Conservation (phyloP, 2,797 vertebrate species). For the Distichodus sexfasciatus region DNA sequence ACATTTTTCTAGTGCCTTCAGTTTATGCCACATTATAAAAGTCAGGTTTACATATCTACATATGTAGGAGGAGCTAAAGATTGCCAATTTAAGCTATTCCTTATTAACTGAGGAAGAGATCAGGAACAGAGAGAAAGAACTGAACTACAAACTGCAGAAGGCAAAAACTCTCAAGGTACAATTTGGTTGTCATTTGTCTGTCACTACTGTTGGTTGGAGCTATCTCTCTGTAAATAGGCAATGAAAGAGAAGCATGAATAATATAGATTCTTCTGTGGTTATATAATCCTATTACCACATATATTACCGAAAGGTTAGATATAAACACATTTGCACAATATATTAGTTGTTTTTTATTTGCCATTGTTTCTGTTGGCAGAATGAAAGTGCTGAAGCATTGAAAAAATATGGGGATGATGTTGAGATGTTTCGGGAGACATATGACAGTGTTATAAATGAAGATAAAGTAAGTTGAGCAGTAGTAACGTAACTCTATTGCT, state of each 20-base stretch:
- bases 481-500: neutral
- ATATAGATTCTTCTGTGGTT: no score
- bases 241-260: no score
- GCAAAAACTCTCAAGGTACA: conserved; percentile 78
- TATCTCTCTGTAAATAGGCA: no score
- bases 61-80: conserved; percentile 90
- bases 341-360: conserved; percentile 2
- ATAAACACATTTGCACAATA: no score
- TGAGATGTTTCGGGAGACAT: conserved; percentile 71
- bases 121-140: conserved; percentile 73
- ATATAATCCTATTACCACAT: no score
- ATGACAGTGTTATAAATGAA: conserved; percentile 75
- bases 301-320: no score
- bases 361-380: conserved; percentile 63
- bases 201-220: no score
- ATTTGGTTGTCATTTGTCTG: conserved; percentile 1
- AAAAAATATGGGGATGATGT: conserved; percentile 67
- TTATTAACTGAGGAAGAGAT: conserved; percentile 84
- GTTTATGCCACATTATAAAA: neutral
- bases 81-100: conserved; percentile 76
- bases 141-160: conserved; percentile 75
- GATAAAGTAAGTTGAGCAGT: conserved; percentile 80
- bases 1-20: neutral
- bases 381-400: conserved; percentile 63
- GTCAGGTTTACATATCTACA: neutral